Evolutionary conservation across 2,888 invertebrate species (phyloP).

Genomic region (Synergus japonicus): DNA sequence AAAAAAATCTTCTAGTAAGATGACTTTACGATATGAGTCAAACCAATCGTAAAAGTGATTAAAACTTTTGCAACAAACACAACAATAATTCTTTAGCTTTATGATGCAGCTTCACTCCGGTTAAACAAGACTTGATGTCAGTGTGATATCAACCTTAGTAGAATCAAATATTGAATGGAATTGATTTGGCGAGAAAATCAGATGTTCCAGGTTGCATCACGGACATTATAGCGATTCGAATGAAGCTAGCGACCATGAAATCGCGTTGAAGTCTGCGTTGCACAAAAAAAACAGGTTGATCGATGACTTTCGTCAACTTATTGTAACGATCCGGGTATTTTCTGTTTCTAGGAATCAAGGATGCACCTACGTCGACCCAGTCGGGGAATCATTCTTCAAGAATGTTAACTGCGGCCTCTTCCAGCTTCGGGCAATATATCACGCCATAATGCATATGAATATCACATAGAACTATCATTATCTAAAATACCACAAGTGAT

Average conservation of each 20-base stretch:
- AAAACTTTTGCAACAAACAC: background rate
- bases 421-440: conserved; percentile 59
- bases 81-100: conserved; percentile 16
- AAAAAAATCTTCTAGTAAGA: background rate
- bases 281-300: conserved; percentile 44
- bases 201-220: conserved; percentile 18
- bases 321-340: conserved; percentile 31
- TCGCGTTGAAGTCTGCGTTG: conserved; percentile 9
- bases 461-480: conserved; percentile 62
- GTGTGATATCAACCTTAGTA: background rate
- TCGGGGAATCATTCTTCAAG: conserved; percentile 57
- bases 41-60: conserved; percentile 26
- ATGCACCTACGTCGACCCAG: conserved; percentile 48
- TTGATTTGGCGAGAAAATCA: conserved; percentile 23
- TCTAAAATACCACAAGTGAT: conserved; percentile 63
- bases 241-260: conserved; percentile 14
- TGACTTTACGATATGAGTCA: background rate
- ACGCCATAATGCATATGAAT: conserved; percentile 58
- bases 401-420: conserved; percentile 61
- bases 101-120: too few relatives aligned
- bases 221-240: conserved; percentile 13
- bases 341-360: conserved; percentile 55
- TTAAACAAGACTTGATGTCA: background rate
- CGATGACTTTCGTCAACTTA: conserved; percentile 50
- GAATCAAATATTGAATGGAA: background rate